phyloP scores from a whole-genome alignment of 2,797 vertebrate genomes.

The Bradypodion ventrale region DNA sequence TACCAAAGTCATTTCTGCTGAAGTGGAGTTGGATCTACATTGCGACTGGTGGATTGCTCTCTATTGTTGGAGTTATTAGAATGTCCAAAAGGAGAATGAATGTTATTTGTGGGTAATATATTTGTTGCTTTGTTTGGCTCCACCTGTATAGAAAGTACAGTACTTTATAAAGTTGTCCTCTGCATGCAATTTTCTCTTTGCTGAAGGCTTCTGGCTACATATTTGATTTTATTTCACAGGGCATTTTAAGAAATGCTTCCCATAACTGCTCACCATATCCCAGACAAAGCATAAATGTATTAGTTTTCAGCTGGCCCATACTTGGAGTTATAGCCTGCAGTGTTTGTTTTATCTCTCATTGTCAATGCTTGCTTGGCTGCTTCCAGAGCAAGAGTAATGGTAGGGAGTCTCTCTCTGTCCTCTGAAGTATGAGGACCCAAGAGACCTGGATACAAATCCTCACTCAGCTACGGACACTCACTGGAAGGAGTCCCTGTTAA shows the following conservation, averaged over 20 bases:
- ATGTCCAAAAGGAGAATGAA: not conserved
- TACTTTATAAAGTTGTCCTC: not conserved
- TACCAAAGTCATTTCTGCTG: not conserved
- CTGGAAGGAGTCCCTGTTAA: too few relatives aligned
- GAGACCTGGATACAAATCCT: too few relatives aligned
- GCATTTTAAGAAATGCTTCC: not conserved
- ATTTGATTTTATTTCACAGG: not conserved
- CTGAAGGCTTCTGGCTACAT: not conserved
- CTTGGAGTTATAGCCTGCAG: not conserved
- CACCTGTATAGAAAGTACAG: not conserved
- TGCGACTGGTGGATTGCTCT: not conserved
- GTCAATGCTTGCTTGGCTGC: not conserved
- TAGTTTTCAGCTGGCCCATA: not conserved
- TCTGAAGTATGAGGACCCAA: not conserved
- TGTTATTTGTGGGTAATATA: fast-evolving
- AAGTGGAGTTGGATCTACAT: not conserved
- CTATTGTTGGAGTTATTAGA: not conserved
- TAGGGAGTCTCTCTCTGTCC: not conserved
- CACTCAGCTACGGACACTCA: too few relatives aligned
- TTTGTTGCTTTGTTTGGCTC: not conserved
- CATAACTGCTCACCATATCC: fast-evolving
- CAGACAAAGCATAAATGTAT: not conserved
- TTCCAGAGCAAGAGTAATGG: not conserved
- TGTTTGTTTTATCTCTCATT: not conserved
- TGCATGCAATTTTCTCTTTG: not conserved